Evolutionary conservation across 2,797 vertebrate genomes (phyloP).

Genomic region (Columba guinea): DNA sequence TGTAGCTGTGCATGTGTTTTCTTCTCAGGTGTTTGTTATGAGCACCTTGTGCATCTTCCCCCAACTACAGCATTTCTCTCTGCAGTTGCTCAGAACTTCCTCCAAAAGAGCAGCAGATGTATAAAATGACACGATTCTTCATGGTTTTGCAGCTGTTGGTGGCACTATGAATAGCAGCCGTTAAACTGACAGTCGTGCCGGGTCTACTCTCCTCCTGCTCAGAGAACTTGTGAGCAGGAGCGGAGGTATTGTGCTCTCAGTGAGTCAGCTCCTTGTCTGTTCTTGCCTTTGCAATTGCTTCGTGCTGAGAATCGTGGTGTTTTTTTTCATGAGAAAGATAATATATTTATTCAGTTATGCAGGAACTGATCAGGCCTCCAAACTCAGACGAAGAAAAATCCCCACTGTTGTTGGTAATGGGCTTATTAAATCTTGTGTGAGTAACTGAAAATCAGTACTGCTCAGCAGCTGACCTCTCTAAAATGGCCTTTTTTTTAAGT

Average conservation of each 20-base stretch:
- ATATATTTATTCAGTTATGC: conserved; percentile 29
- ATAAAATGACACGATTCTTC: conserved; percentile 38
- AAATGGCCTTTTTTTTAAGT: neutral
- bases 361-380: neutral
- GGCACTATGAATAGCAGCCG: conserved; percentile 47
- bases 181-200: neutral
- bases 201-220: conserved; percentile 23
- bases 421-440: neutral
- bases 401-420: neutral
- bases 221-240: conserved; percentile 29
- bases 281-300: conserved; percentile 8
- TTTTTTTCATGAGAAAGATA: neutral
- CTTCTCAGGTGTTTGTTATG: neutral
- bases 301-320: neutral
- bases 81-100: conserved; percentile 10
- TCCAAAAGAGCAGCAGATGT: conserved; percentile 6
- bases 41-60: neutral
- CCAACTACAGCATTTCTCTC: neutral
- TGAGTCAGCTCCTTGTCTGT: conserved; percentile 45
- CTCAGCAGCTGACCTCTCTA: conserved; percentile 35
- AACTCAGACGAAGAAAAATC: neutral
- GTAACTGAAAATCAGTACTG: conserved; percentile 2
- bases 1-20: neutral
- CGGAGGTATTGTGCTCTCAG: conserved; percentile 11
- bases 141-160: conserved; percentile 43